Percentiles rank a stretch among this genome's conserved stretches.
phyloP scores from a whole-genome alignment of 2,113 vertebrate species.

The Poicephalus meyeri region DNA sequence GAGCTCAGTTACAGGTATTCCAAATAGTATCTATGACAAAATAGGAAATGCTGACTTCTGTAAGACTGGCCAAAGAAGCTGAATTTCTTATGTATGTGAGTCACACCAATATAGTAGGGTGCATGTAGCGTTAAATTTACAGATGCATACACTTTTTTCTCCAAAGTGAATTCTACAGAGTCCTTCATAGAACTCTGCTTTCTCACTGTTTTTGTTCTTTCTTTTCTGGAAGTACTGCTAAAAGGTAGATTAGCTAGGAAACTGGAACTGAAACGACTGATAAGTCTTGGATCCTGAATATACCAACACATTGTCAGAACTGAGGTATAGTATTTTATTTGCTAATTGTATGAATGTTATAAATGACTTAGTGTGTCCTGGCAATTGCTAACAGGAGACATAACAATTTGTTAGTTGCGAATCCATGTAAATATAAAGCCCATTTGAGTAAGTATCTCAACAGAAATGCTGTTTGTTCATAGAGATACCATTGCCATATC shows the following conservation, averaged over 20 bases:
- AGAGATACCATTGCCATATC: background rate
- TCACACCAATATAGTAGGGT: background rate
- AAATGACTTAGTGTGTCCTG: background rate
- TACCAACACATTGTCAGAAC: fast-evolving
- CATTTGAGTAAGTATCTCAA: background rate
- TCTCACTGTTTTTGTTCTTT: background rate
- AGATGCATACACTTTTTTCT: background rate
- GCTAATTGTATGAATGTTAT: background rate
- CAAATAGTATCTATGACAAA: background rate
- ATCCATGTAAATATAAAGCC: background rate
- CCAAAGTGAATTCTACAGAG: background rate
- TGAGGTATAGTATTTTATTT: background rate
- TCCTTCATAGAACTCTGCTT: background rate
- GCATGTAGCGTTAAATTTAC: background rate
- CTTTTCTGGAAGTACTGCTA: background rate
- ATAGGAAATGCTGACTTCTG: background rate
- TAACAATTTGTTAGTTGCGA: background rate
- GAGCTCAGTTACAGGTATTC: background rate
- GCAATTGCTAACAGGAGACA: background rate
- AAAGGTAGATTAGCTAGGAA: background rate
- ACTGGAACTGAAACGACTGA: background rate
- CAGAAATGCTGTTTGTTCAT: background rate
- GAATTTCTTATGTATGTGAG: background rate
- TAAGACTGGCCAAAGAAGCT: background rate
- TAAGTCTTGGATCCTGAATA: background rate